These are phyloP conservation scores for Pachycephus smyrnensis DNA, from an alignment of 2,888 invertebrate species.

Conservation along the genomic window DNA sequence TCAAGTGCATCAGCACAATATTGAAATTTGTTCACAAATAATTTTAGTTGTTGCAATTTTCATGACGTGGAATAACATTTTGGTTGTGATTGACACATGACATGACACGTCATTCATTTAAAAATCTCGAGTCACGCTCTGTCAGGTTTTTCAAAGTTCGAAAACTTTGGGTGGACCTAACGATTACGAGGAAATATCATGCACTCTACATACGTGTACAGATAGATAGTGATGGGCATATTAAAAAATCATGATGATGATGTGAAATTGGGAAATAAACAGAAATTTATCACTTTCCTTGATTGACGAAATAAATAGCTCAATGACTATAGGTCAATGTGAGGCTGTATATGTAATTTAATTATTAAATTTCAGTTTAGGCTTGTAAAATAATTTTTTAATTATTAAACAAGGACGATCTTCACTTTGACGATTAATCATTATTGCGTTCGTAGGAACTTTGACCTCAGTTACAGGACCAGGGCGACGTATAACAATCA, in stretches of 20 bases:
- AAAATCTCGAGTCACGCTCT: not conserved
- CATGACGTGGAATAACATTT: not conserved
- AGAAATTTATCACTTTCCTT: not conserved
- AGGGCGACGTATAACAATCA: not conserved
- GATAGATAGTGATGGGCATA: not conserved
- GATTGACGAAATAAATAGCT: not conserved
- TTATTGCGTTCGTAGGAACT: not conserved
- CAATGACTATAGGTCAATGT: not conserved
- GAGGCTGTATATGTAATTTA: not conserved
- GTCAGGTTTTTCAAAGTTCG: not conserved
- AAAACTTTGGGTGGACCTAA: not conserved
- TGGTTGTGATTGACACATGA: no score
- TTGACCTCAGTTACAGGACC: not conserved
- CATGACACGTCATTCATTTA: not conserved
- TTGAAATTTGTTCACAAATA: not conserved
- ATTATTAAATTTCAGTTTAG: not conserved
- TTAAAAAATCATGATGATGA: not conserved
- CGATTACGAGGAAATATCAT: not conserved
- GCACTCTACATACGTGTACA: not conserved
- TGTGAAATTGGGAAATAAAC: not conserved
- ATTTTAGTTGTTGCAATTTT: not conserved
- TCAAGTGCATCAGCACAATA: not conserved
- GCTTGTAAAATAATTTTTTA: not conserved
- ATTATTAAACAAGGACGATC: not conserved
- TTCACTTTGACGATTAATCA: not conserved